Conservation (phyloP, 1,140 invertebrate species). For the Hycleus phaleratus region DNA sequence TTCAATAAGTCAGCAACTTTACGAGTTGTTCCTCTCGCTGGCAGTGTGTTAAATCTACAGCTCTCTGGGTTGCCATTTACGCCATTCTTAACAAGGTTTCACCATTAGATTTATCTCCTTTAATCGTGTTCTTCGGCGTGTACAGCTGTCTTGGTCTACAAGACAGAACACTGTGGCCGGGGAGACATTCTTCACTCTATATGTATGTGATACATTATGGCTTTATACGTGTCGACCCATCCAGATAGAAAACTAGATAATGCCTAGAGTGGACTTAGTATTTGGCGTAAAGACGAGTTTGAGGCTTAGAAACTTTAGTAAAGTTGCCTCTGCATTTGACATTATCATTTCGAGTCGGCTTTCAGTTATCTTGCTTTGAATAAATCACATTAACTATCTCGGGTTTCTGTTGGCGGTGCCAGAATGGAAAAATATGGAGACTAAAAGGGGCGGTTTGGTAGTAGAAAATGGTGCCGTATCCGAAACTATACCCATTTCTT, state of each 20-base stretch:
- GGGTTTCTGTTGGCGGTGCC: constrained; percentile 20
- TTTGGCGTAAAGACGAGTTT: constrained; percentile 16
- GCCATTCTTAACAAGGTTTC: constrained; percentile 36
- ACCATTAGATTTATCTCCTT: constrained; percentile 39
- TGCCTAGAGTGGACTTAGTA: constrained; percentile 26
- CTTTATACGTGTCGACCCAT: constrained; percentile 27
- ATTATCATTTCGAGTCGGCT: constrained; percentile 29
- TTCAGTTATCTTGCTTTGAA: constrained; percentile 30
- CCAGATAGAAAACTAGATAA: constrained; percentile 31
- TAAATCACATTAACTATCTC: constrained; percentile 38
- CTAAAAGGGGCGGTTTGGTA: neutral
- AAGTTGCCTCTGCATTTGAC: constrained; percentile 32
- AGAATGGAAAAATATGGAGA: constrained; percentile 31
- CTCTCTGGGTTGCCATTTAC: constrained; percentile 34
- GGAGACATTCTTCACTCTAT: constrained; percentile 31
- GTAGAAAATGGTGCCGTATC: constrained; percentile 11
- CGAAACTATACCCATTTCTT: constrained; percentile 31
- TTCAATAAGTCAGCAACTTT: constrained; percentile 26
- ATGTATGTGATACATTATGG: constrained; percentile 30
- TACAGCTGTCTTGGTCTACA: constrained; percentile 34
- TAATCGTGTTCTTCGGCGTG: constrained; percentile 36
- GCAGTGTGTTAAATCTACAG: constrained; percentile 29
- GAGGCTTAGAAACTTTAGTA: constrained; percentile 32
- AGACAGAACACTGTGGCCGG: constrained; percentile 30
- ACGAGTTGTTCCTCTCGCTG: constrained; percentile 9